Evolutionary conservation across 2,888 invertebrate species (phyloP).

Genomic region (Drosophila melanosoma): DNA sequence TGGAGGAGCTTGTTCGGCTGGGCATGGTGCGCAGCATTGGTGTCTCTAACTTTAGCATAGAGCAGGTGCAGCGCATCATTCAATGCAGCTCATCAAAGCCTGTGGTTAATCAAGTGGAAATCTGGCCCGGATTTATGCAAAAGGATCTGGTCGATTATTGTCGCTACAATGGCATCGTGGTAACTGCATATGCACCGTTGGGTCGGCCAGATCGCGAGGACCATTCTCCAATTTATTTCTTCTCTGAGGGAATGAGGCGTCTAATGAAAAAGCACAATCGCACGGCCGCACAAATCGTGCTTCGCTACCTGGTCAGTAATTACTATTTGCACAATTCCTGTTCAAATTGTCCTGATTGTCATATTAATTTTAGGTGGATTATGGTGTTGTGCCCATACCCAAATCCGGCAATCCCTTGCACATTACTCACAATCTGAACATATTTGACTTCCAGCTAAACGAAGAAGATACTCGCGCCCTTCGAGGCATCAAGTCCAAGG

Average conservation of each 20-base stretch:
- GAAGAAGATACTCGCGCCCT: constrained; percentile 85
- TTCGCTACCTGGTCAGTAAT: constrained; percentile 87
- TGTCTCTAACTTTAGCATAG: constrained; percentile 82
- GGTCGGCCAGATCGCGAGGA: constrained; percentile 87
- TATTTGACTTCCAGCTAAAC: constrained; percentile 87
- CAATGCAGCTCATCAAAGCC: constrained; percentile 80
- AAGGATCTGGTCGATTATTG: constrained; percentile 89
- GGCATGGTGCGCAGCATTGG: constrained; percentile 82
- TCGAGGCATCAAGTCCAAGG: constrained; percentile 56
- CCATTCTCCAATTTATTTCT: constrained; percentile 85
- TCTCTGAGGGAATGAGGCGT: constrained; percentile 84
- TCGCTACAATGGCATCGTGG: constrained; percentile 87
- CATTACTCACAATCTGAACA: constrained; percentile 86
- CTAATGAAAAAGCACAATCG: constrained; percentile 88
- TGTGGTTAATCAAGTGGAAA: constrained; percentile 82
- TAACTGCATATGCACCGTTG: constrained; percentile 91
- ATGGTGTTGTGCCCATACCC: constrained; percentile 86
- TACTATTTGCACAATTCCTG: background rate
- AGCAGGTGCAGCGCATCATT: constrained; percentile 80
- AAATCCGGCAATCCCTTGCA: constrained; percentile 86
- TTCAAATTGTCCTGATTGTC: background rate
- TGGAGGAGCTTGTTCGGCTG: constrained; percentile 80
- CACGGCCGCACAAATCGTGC: constrained; percentile 87
- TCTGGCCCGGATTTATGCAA: constrained; percentile 83
- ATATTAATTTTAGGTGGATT: constrained; percentile 48